phyloP scores from a whole-genome alignment of 92 coral and sea anemone species.

The Blastomussa wellsi region DNA sequence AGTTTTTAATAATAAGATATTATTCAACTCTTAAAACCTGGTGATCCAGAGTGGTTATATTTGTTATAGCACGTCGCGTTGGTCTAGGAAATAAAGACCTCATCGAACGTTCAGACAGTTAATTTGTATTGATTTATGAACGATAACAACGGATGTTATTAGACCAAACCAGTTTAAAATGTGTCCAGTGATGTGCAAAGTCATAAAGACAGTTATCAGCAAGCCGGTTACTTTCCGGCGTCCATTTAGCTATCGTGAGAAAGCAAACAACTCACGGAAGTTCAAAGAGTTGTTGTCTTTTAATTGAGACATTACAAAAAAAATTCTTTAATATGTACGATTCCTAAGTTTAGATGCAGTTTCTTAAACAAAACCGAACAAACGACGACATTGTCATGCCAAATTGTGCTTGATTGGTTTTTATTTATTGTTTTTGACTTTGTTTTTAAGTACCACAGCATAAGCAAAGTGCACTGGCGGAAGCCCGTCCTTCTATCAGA shows the following conservation, averaged over 20 bases:
- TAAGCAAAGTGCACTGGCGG: background rate
- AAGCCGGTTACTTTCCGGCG: too few species aligned
- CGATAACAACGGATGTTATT: too few species aligned
- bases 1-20: too few species aligned
- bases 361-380: background rate
- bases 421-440: background rate
- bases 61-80: background rate
- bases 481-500: background rate
- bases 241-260: background rate
- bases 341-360: background rate
- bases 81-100: background rate
- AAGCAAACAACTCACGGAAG: background rate
- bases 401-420: background rate
- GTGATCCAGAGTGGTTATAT: too few species aligned
- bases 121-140: too few species aligned
- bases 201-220: too few species aligned
- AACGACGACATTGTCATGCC: background rate
- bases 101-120: background rate
- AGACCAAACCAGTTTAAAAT: too few species aligned
- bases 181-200: too few species aligned
- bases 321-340: background rate
- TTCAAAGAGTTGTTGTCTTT: background rate
- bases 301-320: background rate
- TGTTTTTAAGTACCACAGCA: background rate
- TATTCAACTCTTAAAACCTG: too few species aligned